Evolutionary conservation across 2,797 vertebrate species (phyloP), one percentile per base, ranked within the genome.

Genomic region (Gambusia yucatana): DNA sequence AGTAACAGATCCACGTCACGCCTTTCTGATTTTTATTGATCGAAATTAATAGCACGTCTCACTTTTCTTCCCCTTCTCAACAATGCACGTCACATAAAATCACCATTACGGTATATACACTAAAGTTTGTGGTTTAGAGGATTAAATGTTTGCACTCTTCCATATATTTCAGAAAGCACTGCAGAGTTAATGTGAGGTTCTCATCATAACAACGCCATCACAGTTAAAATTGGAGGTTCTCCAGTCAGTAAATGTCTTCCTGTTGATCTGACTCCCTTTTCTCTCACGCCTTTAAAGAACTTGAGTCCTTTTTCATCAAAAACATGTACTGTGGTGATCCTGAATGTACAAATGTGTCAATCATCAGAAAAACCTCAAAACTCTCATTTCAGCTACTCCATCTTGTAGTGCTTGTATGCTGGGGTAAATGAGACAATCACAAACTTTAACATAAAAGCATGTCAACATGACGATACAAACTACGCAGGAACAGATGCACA

Each of bases 401-500:
- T 8, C 63, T 65, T 10, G 20, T 20, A 9, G 6, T 25, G 63
- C 16, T 65, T 39, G 33, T 65, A 20, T 39, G 33, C 17, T 41
- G 1, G 6, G n/a, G 61, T 65, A 65, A 65, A 65, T 7, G 17
- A 33, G 59, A 36, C 8, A 67, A 41, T 28, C 41, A n/a, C 65
- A 43, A 70, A 70, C 36, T 67, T 41, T 25, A 25, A 41, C 67
- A 70, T 70, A 44, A 44, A 44, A 44, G 25, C 67, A n/a, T 3
- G 41, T 16, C 41, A 44, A 44, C 67, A 70, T 1, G 6, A 44
- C 16, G 67, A 70, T 13, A 16, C 41, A 70, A 70, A 70, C 25
- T 70, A 70, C 5, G 22, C 67, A 70, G 41, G 25, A 70, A 28
- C 67, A 70, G 65, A 69, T 25, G 39, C 65, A 69, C 65, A 43